Base-by-base conservation (phyloP, 1,140 invertebrate species). In the Drosophila nigrodunni region DNA sequence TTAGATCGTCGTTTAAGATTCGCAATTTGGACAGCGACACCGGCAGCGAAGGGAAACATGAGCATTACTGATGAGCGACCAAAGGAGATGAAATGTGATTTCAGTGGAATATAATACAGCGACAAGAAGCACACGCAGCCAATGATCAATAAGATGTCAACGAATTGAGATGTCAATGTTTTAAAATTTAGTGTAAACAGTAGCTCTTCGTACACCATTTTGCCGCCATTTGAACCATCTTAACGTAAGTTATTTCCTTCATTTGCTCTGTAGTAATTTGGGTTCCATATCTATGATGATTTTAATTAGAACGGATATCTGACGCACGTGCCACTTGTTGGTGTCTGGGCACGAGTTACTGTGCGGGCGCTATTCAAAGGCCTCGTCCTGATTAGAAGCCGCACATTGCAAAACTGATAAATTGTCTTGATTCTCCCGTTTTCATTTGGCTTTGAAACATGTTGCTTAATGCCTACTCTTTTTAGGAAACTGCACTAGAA, bases 401-500 rank as follows among this genome's bases (percentile, higher is more conserved):
- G 35, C 43, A 68, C 55, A 46, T 35, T 39, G 49, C 49, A 43
- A 57, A 21, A 37, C 62, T 65, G 62, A 65, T 55, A 2, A 21
- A 43, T 7, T 46, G 0, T 9, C 2, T 34, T 9, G 13, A 30
- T 25, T 3, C 2, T 7, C 18, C 7, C 6, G 21, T 21, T 4
- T 4, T 1, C 4, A 15, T 43, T 2, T 10, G 21, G 1, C n/a
- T n/a, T 4, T 30, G 34, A 3, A 15, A 6, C 15, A 39, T 4
- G 1, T 9, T 58, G 1, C 7, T 8, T 58, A 55, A 55, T 55
- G 35, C 10, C 10, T 25, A 43, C 21, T 11, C 7, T 37, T 39
- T 21, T 43, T 21, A 15, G 43, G 39, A 10, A 58, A 30, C 55
- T 98, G 97, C 92, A 15, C 15, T 15, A 15, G 15, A 15, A 15